A percentile compares a stretch with the other conserved stretches of the same genome.
Evolutionary conservation across 2,888 invertebrate species (phyloP).

Genomic region (Timandra comae): DNA sequence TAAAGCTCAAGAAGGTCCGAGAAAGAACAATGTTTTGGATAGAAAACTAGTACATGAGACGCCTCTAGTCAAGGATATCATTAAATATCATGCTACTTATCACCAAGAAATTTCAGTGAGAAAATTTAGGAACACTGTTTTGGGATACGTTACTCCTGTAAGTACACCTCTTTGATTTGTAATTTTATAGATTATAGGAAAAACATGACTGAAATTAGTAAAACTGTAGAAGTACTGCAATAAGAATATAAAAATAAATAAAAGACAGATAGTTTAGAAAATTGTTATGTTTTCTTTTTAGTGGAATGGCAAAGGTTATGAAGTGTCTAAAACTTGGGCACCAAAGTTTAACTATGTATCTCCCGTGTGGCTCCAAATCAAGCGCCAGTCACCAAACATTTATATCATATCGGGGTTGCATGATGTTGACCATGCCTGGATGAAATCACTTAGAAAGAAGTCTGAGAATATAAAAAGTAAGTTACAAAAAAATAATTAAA

Average conservation of each 20-base stretch:
- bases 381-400: conserved; percentile 76
- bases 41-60: conserved; percentile 82
- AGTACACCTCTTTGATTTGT: conserved; percentile 28
- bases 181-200: too few relatives aligned
- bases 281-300: conserved; percentile 61
- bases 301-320: conserved; percentile 98
- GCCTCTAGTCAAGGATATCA: conserved; percentile 83
- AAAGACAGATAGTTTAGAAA: not conserved
- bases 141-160: conserved; percentile 95
- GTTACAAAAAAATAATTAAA: too few relatives aligned
- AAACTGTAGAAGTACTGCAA: too few relatives aligned
- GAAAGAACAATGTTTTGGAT: conserved; percentile 80
- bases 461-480: conserved; percentile 78
- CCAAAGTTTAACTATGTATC: conserved; percentile 93
- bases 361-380: conserved; percentile 96
- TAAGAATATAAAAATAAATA: not conserved
- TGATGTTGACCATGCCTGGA: conserved; percentile 91
- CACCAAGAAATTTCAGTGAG: conserved; percentile 80
- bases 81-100: conserved; percentile 85
- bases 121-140: conserved; percentile 83
- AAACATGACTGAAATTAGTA: too few relatives aligned
- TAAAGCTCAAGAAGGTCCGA: conserved; percentile 75
- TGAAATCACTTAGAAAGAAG: conserved; percentile 81
- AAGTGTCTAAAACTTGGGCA: conserved; percentile 92
- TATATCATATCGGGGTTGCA: conserved; percentile 85